Base-by-base conservation (phyloP, 2,113 vertebrate genomes). In the Andinoacara biseriatus region DNA sequence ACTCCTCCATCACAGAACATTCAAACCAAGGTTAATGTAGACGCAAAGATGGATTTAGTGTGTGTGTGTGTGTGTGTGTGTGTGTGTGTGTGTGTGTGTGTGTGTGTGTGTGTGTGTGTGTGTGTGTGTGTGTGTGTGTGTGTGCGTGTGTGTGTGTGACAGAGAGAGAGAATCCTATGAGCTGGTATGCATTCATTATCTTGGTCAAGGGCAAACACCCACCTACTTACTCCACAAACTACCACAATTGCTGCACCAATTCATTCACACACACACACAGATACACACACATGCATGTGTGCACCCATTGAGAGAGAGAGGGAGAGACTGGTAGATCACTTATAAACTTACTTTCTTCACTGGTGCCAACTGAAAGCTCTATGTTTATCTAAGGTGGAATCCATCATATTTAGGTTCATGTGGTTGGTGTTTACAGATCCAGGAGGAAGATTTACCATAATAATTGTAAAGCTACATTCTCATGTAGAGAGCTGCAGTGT, bases 21-120 rank as follows among this genome's bases (percentile, higher is more conserved):
- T 89, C 83, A 57, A 90, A 90, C 88, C 92, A 94, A 92, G 93
- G 89, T 93, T 88, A 65, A 13, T 76, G 83, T 87, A 69, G 62
- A 82, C 31, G 81, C 76, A 86, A 86, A 84, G 52, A 86, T 79
- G 58, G 57, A 63, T 74, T 57, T 11, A 22, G 14, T 43, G 61
- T 49, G 20, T 75, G 74, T 79, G 78, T 38, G 72, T 69, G 31
- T 86, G 35, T 75, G 62, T 57, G 62, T 72, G 72, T 90, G 74
- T 81, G 69, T 84, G 82, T 83, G 85, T 77, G 74, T 58, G 67
- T 46, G 52, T 26, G 58, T 10, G 31, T 26, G 65, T 29, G 75
- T 17, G 22, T n/a, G 75, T 29, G 59, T 60, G 29, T 31, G 58
- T 31, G 60, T 38, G 60, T 38, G 31, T 4, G 10, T 35, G 59